These are phyloP conservation scores for Ennomos quercinarius DNA, from an alignment of 2,888 invertebrate species.

Conservation along the genomic window DNA sequence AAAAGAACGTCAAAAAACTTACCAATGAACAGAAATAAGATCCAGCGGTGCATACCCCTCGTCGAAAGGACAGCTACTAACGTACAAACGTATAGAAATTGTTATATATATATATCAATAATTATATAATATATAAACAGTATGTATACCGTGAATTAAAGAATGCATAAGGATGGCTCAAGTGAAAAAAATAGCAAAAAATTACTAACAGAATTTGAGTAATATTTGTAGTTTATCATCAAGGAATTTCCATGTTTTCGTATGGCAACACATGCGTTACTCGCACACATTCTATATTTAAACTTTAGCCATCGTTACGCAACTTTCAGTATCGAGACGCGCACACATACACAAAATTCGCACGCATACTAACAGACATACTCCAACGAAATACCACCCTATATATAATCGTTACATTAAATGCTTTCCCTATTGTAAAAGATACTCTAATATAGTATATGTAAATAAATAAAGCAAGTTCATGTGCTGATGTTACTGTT, in stretches of 20 bases:
- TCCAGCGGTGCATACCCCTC: constrained; percentile 60
- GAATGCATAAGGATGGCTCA: constrained; percentile 30
- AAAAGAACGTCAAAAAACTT: constrained; percentile 48
- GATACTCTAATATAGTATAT: constrained; percentile 40
- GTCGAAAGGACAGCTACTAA: constrained; percentile 53
- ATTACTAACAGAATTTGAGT: too few species aligned
- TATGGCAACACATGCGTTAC: too few species aligned
- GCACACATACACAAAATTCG: constrained; percentile 20
- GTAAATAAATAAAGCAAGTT: constrained; percentile 58
- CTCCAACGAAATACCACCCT: constrained; percentile 61
- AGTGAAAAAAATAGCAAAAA: not conserved
- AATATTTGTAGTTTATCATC: too few species aligned
- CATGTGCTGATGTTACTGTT: constrained; percentile 21
- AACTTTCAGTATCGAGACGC: constrained; percentile 8
- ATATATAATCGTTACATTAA: constrained; percentile 62
- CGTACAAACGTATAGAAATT: constrained; percentile 43
- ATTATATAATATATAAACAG: constrained; percentile 46
- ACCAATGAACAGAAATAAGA: constrained; percentile 72
- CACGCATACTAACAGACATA: constrained; percentile 27
- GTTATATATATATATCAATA: constrained; percentile 40
- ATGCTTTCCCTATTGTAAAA: constrained; percentile 67
- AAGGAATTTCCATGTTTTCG: too few species aligned
- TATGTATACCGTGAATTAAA: constrained; percentile 44
- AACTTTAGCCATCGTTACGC: constrained; percentile 8
- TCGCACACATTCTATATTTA: too few species aligned